A percentile compares a stretch with the other conserved stretches of the same genome.
Conservation (phyloP, 1,140 invertebrate genomes). For the Colletes latitarsis region DNA sequence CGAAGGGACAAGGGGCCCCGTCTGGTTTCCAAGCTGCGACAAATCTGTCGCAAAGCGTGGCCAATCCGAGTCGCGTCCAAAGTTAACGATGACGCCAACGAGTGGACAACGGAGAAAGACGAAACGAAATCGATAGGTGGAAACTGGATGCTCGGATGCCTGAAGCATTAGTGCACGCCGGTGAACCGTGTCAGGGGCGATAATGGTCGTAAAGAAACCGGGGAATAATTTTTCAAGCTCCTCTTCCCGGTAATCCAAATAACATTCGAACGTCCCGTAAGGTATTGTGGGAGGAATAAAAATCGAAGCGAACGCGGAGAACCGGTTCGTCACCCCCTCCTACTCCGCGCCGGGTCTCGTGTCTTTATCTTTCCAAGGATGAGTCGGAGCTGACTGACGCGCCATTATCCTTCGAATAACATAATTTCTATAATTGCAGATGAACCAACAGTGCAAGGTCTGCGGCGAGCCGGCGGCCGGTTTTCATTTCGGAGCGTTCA, state of each 20-base stretch:
- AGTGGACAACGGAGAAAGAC: slow-evolving; percentile 1
- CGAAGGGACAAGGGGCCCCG: neutral
- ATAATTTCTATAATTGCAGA: slow-evolving; percentile 82
- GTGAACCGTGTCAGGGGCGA: slow-evolving; percentile 45
- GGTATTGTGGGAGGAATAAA: slow-evolving; percentile 67
- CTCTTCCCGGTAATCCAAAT: slow-evolving; percentile 57
- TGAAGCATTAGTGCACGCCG: slow-evolving; percentile 24
- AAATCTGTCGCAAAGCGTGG: neutral
- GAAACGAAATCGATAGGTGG: slow-evolving; percentile 32
- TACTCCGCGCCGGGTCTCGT: neutral
- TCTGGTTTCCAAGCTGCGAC: neutral
- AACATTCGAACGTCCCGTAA: slow-evolving; percentile 53
- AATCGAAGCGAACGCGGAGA: slow-evolving; percentile 63
- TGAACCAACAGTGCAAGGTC: slow-evolving; percentile 92
- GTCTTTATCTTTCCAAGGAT: slow-evolving; percentile 57
- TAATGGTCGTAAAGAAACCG: slow-evolving; percentile 35
- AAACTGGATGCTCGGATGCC: slow-evolving; percentile 2
- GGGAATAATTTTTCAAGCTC: slow-evolving; percentile 44
- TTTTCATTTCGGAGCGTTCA: slow-evolving; percentile 95
- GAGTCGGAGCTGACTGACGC: slow-evolving; percentile 41
- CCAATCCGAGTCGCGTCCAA: neutral
- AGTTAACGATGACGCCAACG: slow-evolving; percentile 14
- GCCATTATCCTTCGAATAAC: slow-evolving; percentile 58
- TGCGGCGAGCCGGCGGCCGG: slow-evolving; percentile 93
- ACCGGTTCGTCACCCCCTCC: slow-evolving; percentile 60